Evolutionary conservation across 2,888 invertebrate genomes (phyloP).

Genomic region (Eurois occulta): DNA sequence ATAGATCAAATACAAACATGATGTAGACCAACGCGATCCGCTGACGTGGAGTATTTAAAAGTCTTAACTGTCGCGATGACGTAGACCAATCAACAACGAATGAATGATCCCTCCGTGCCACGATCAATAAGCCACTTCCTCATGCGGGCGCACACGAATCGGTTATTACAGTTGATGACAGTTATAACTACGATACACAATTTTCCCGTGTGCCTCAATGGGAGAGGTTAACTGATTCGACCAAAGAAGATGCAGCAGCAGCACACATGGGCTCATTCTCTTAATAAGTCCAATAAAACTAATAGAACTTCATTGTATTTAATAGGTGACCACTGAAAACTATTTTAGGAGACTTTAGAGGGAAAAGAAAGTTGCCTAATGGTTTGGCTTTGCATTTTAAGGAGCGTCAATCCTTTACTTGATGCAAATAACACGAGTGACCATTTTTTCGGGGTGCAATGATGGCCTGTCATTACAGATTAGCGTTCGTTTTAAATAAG

Average conservation of each 20-base stretch:
- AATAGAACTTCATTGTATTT: slow-evolving; percentile 81
- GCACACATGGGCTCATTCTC: slow-evolving; percentile 74
- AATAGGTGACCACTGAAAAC: slow-evolving; percentile 67
- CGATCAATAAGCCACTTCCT: slow-evolving; percentile 88
- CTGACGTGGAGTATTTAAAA: slow-evolving; percentile 66
- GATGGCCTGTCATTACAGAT: slow-evolving; percentile 74
- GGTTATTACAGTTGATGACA: slow-evolving; percentile 86
- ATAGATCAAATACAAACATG: slow-evolving; percentile 71
- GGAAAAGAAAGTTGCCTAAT: slow-evolving; percentile 44
- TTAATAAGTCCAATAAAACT: slow-evolving; percentile 86
- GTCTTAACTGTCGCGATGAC: slow-evolving; percentile 72
- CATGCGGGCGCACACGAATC: slow-evolving; percentile 86
- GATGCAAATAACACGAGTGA: slow-evolving; percentile 54
- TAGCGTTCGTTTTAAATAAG: slow-evolving; percentile 78
- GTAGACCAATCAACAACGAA: slow-evolving; percentile 75
- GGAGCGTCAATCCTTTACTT: slow-evolving; percentile 44
- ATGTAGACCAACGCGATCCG: slow-evolving; percentile 73
- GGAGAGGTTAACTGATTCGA: slow-evolving; percentile 86
- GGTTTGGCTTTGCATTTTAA: slow-evolving; percentile 15
- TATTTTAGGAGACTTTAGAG: slow-evolving; percentile 63
- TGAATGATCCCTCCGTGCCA: slow-evolving; percentile 80
- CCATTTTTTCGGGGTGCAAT: slow-evolving; percentile 62
- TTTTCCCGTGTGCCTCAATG: slow-evolving; percentile 87
- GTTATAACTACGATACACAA: slow-evolving; percentile 81
- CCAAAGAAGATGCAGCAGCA: slow-evolving; percentile 81